A percentile compares a stretch with the other conserved stretches of the same genome.
phyloP scores from a whole-genome alignment of 2,797 vertebrate genomes.

The Gambelia wislizenii region DNA sequence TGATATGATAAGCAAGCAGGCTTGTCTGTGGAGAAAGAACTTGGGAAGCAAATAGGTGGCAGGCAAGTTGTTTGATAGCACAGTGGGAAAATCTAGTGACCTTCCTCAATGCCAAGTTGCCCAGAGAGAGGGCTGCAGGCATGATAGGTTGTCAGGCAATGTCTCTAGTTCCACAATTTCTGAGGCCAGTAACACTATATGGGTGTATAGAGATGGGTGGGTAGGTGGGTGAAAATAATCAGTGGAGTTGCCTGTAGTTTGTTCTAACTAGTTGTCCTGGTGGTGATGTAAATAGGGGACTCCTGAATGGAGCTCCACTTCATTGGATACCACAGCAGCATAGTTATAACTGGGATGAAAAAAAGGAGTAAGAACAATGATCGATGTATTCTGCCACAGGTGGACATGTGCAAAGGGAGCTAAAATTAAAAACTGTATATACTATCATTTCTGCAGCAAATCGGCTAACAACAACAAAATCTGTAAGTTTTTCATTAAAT shows the following conservation, averaged over 20 bases:
- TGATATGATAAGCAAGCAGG: neutral
- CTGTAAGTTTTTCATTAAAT: conserved; percentile 77
- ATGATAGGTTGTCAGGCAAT: neutral
- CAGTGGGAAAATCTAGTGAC: neutral
- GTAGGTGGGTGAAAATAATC: neutral
- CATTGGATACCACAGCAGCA: neutral
- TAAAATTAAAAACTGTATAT: conserved; percentile 53
- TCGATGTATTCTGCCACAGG: neutral
- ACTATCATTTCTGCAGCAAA: conserved; percentile 53
- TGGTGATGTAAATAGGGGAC: neutral
- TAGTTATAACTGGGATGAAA: neutral
- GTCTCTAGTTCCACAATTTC: neutral
- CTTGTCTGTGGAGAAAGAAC: too few species aligned
- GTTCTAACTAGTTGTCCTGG: neutral
- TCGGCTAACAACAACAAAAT: conserved; percentile 68
- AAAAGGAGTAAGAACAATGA: neutral
- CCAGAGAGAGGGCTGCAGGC: neutral
- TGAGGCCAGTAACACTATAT: neutral
- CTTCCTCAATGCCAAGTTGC: neutral
- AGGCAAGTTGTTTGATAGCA: neutral
- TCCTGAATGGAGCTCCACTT: neutral
- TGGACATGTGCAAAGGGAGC: neutral
- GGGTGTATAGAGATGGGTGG: neutral
- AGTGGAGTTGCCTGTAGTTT: neutral
- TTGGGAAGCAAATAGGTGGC: neutral